phyloP scores from a whole-genome alignment of 2,888 invertebrate genomes.

The Hermodice carunculata region DNA sequence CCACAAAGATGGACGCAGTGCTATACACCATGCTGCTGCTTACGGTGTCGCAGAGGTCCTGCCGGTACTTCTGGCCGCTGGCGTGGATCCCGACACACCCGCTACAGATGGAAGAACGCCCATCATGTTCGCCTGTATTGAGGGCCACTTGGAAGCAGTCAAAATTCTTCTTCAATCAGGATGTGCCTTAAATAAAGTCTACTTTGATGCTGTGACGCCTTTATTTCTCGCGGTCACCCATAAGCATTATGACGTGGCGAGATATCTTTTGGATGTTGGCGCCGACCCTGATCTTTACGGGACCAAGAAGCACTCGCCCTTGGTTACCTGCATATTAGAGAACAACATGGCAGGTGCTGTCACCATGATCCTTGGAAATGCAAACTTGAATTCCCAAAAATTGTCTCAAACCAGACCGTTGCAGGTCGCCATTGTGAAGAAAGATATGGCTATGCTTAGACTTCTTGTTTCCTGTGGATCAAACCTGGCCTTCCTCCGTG shows the following conservation, averaged over 20 bases:
- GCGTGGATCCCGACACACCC: conserved; percentile 18
- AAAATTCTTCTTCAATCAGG: conserved; percentile 18
- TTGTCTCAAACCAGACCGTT: conserved; percentile 18
- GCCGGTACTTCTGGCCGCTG: conserved; percentile 19
- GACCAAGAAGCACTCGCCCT: conserved; percentile 20
- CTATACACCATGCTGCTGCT: conserved; percentile 36
- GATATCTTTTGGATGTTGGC: conserved; percentile 27
- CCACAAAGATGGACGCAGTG: conserved; percentile 31
- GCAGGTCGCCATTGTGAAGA: conserved; percentile 24
- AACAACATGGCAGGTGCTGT: conserved; percentile 20
- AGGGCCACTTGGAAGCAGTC: conserved; percentile 30
- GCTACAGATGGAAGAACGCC: conserved; percentile 32
- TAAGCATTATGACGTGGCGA: conserved; percentile 21
- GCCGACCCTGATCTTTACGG: conserved; percentile 37
- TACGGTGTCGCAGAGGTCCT: conserved; percentile 27
- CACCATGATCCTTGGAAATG: conserved; percentile 25
- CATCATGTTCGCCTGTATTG: conserved; percentile 33
- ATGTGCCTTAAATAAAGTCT: conserved; percentile 26
- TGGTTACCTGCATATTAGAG: conserved; percentile 26
- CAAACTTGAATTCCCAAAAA: conserved; percentile 8
- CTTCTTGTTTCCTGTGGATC: conserved; percentile 16
- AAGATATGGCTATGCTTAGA: conserved; percentile 7
- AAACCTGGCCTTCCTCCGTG: conserved; percentile 10
- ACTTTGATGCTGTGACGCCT: conserved; percentile 33
- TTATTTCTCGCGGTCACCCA: conserved; percentile 26